Percentiles rank a stretch among this genome's conserved stretches.
Evolutionary conservation across 1,140 invertebrate genomes (phyloP).

Genomic region (roundworm (Caenorhabditis elegans)): WBcel235 BX284606.5:17151501-17152000

Average conservation of each 20-base stretch:
- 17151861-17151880: not conserved
- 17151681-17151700: not conserved
- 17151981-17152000: too few relatives aligned
- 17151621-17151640: not conserved
- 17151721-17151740: not conserved
- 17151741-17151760: not conserved
- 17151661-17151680: not conserved
- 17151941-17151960: too few relatives aligned
- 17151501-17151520: too few relatives aligned
- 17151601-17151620: not conserved
- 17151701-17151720: not conserved
- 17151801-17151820: not conserved
- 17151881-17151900: not conserved
- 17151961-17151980: too few relatives aligned
- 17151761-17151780: conserved; percentile 12
- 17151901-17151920: not conserved
- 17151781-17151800: not conserved
- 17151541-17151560: not conserved
- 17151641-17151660: not conserved
- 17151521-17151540: not conserved
- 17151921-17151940: too few relatives aligned
- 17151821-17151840: not conserved
- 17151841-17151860: not conserved
- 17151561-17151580: not conserved
- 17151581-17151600: not conserved